Evolutionary conservation across 2,113 vertebrate genomes (phyloP).

Genomic region (Ophiodon elongatus): DNA sequence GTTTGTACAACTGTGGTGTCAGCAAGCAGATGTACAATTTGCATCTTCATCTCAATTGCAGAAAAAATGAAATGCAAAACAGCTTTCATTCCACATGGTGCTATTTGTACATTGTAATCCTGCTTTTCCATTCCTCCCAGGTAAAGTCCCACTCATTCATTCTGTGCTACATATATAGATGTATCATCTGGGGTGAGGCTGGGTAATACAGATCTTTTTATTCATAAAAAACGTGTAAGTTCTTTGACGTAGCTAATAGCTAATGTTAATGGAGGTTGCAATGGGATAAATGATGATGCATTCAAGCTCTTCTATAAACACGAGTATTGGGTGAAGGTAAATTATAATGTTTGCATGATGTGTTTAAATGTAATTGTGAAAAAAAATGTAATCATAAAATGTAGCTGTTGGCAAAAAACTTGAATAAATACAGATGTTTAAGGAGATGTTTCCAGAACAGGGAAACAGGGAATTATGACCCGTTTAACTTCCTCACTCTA

Average conservation of each 20-base stretch:
- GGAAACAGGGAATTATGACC: too few relatives aligned
- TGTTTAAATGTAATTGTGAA: too few relatives aligned
- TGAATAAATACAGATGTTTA: neutral
- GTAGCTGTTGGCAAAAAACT: too few relatives aligned
- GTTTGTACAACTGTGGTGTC: conserved; percentile 7
- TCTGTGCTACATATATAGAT: neutral
- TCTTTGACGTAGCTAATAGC: neutral
- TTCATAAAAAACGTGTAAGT: neutral
- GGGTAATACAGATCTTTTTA: neutral
- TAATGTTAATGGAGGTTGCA: neutral
- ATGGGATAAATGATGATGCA: neutral
- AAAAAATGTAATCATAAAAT: too few relatives aligned
- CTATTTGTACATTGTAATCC: conserved; percentile 11
- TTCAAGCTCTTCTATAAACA: neutral
- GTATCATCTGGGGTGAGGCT: neutral
- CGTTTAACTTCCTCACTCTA: neutral
- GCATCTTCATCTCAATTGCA: conserved; percentile 16
- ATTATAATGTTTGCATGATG: neutral
- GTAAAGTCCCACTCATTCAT: neutral
- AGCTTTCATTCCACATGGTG: neutral
- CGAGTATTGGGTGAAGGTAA: neutral
- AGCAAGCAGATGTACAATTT: conserved; percentile 8
- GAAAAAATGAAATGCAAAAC: neutral
- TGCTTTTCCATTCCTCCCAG: neutral
- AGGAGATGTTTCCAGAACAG: neutral